Percentiles rank a stretch among this genome's conserved stretches.
Conservation (phyloP, 2,797 vertebrate genomes). For the Clarias fuscus region DNA sequence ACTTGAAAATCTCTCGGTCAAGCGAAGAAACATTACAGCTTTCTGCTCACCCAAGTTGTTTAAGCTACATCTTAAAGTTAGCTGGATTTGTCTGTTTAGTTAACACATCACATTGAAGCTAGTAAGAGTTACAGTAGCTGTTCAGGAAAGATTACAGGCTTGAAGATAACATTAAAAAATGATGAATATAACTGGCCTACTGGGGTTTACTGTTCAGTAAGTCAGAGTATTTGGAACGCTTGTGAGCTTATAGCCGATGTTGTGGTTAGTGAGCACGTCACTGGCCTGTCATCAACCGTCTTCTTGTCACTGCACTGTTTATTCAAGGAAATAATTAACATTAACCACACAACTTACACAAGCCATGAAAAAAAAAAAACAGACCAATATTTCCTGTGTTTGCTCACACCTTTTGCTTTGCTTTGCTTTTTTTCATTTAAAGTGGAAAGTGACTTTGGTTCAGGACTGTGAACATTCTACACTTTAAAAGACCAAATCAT, state of each 20-base stretch:
- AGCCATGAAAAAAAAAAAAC: neutral
- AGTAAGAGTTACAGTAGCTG: neutral
- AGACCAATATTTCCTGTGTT: neutral
- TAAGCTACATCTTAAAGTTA: neutral
- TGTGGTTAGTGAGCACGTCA: neutral
- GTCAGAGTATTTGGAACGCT: neutral
- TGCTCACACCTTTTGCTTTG: neutral
- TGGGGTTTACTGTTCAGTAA: neutral
- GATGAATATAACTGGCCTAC: too few relatives aligned
- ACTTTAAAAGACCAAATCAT: neutral
- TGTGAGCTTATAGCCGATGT: neutral
- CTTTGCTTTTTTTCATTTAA: neutral
- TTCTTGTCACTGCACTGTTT: neutral
- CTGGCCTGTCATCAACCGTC: neutral
- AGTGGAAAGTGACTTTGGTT: neutral
- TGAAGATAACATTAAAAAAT: neutral
- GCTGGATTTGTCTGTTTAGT: neutral
- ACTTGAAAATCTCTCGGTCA: neutral
- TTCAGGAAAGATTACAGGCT: neutral
- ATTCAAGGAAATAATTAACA: neutral
- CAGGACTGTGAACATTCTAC: neutral
- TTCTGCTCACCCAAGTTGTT: neutral
- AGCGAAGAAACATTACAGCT: neutral
- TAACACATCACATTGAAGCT: neutral
- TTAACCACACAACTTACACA: too few relatives aligned